Base-by-base conservation (phyloP, 2,888 invertebrate species). In the Acrobeloides nanus region DNA sequence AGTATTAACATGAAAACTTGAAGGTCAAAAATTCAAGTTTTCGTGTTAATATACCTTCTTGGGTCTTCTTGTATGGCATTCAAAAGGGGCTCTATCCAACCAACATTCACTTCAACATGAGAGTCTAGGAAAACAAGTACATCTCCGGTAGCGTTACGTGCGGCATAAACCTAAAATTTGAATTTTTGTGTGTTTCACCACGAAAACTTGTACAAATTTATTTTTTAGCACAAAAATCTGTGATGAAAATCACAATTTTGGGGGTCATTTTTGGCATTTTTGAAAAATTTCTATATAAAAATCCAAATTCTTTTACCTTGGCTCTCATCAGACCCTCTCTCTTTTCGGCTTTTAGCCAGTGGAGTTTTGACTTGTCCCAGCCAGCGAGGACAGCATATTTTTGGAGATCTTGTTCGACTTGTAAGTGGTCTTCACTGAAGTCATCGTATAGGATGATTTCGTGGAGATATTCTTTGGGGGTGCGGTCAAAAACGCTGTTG, bases 71-170 rank as follows among this genome's bases (percentile, higher is more conserved):
- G 88, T 63, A 97, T 90, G 64, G 92, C 82, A 29, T 87, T 82
- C 40, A 97, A 76, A 18, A 97, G 79, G 1, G 95, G 95, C 73
- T 92, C 90, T 58, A 97, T 77, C 95, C 97, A 97, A 15, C 93
- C 92, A 78, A 89, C 88, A 48, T 87, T 86, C 70, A 92, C 93
- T 76, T 97, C 95, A 76, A 92, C 93, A 76, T 97, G 95, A 2
- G 93, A 93, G 76, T 97, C 97, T 53, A 97, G 80, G 79, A 97
- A 97, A 17, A 92, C 92, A 66, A 92, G 78, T 46, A 89, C 85
- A 76, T 89, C 84, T 49, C 90, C 93, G 67, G 82, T 84, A 5
- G 89, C 89, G 74, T 87, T 84, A 73, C 87, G 85, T 38, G 92
- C 90, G 54, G 95, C 97, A 58, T 88, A 78, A 49, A 95, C 81